These are phyloP conservation scores for Diplodus puntazzo DNA, from an alignment of 2,797 vertebrate species.

Conservation along the genomic window DNA sequence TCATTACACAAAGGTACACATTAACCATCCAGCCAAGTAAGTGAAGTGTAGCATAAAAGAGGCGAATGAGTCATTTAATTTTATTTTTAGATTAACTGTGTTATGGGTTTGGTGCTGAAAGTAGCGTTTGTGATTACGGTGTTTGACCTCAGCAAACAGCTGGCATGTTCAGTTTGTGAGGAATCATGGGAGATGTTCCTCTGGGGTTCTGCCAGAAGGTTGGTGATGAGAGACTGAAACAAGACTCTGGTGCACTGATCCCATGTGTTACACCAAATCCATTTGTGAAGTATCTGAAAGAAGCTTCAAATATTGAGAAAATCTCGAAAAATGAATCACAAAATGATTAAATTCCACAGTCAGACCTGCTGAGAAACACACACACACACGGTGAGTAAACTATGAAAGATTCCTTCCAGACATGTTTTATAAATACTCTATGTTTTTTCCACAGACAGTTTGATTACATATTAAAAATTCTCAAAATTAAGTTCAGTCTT, in stretches of 20 bases:
- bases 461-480: too few species aligned
- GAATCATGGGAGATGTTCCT: constrained; percentile 1
- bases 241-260: constrained; percentile 8
- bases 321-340: background rate
- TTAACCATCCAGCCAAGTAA: constrained; percentile 3
- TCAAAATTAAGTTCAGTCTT: too few species aligned
- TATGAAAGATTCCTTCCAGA: background rate
- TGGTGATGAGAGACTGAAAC: constrained; percentile 30
- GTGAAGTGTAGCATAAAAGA: background rate
- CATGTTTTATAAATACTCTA: background rate
- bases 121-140: constrained; percentile 13
- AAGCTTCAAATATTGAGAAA: background rate
- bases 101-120: constrained; percentile 17
- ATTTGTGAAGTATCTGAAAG: background rate
- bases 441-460: background rate
- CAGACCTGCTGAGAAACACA: background rate
- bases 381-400: background rate
- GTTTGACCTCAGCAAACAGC: constrained; percentile 36
- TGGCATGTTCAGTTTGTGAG: constrained; percentile 1
- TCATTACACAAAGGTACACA: constrained; percentile 29
- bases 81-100: background rate
- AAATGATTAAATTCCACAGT: background rate
- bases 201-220: constrained; percentile 3
- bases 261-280: background rate
- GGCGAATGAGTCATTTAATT: background rate